phyloP scores from a whole-genome alignment of 30 jellyfish, hydroid and myxozoan genomes.

The Chrysaora quinquecirrha region DNA sequence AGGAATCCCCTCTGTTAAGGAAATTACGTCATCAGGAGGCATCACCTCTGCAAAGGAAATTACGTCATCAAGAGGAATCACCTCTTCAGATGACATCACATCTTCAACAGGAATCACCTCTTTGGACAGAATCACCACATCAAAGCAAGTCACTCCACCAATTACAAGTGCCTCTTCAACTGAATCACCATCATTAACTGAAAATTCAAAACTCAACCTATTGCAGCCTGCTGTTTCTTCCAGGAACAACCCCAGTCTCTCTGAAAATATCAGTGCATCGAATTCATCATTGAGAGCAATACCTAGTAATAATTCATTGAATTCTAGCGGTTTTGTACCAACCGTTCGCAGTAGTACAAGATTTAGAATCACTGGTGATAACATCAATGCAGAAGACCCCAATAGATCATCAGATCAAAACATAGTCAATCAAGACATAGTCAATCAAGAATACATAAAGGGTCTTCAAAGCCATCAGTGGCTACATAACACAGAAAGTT shows the following conservation, averaged over 20 bases:
- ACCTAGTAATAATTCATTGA: no score
- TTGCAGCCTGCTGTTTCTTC: not conserved
- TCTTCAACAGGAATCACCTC: not conserved
- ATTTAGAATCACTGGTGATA: not conserved
- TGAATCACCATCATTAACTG: not conserved
- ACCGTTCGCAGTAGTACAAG: not conserved
- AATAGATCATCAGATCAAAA: not conserved
- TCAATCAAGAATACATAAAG: no score
- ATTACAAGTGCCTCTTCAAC: not conserved
- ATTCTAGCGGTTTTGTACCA: no score
- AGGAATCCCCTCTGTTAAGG: no score
- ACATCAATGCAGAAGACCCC: not conserved
- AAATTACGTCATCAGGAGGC: no score
- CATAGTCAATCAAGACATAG: not conserved
- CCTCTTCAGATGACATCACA: not conserved
- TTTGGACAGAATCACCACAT: not conserved
- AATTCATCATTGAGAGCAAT: not conserved
- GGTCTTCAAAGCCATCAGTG: conserved; percentile 25
- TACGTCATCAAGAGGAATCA: not conserved
- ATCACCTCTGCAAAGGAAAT: no score
- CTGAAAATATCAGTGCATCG: not conserved
- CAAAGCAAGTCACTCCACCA: not conserved
- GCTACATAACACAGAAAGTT: conserved; percentile 68
- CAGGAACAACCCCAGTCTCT: not conserved
- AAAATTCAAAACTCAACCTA: not conserved